Percentiles rank a stretch among this genome's conserved stretches.
Evolutionary conservation across 2,797 vertebrate species (phyloP).

Genomic region (Myripristis murdjan): DNA sequence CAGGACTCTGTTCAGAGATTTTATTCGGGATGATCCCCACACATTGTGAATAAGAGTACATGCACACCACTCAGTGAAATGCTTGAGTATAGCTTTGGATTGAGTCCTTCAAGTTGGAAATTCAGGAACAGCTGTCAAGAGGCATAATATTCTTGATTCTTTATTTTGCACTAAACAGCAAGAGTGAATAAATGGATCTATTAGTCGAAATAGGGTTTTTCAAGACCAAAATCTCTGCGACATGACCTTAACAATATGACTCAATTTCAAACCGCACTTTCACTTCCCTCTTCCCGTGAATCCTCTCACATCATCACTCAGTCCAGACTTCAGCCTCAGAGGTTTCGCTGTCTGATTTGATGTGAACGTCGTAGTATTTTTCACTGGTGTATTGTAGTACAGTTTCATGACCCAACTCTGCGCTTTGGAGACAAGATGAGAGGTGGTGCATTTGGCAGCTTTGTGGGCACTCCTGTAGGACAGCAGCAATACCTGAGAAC

Average conservation of each 20-base stretch:
- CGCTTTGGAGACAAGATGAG: constrained; percentile 16
- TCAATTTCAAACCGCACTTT: constrained; percentile 50
- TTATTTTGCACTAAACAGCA: constrained; percentile 71
- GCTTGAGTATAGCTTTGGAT: constrained; percentile 50
- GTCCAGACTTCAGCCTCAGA: constrained; percentile 6
- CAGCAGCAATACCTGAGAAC: constrained; percentile 1
- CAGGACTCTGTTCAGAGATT: constrained; percentile 34
- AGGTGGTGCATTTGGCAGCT: constrained; percentile 13
- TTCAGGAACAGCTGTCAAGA: constrained; percentile 61
- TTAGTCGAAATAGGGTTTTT: constrained; percentile 23
- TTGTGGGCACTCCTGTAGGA: constrained; percentile 11
- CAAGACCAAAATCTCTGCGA: constrained; percentile 60
- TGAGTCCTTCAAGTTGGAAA: constrained; percentile 30
- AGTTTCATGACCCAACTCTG: constrained; percentile 39
- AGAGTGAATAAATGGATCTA: constrained; percentile 15
- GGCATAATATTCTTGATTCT: constrained; percentile 49
- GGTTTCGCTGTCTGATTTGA: constrained; percentile 32
- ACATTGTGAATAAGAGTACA: constrained; percentile 44
- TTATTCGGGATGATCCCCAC: constrained; percentile 18
- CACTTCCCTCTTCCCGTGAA: constrained; percentile 40
- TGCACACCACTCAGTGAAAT: constrained; percentile 44
- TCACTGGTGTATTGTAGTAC: constrained; percentile 68
- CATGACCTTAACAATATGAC: constrained; percentile 32
- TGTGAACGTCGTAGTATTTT: constrained; percentile 42
- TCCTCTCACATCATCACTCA: constrained; percentile 15